Evolutionary conservation across 2,113 vertebrate genomes (phyloP).

Genomic region (Pseudorasbora parva): DNA sequence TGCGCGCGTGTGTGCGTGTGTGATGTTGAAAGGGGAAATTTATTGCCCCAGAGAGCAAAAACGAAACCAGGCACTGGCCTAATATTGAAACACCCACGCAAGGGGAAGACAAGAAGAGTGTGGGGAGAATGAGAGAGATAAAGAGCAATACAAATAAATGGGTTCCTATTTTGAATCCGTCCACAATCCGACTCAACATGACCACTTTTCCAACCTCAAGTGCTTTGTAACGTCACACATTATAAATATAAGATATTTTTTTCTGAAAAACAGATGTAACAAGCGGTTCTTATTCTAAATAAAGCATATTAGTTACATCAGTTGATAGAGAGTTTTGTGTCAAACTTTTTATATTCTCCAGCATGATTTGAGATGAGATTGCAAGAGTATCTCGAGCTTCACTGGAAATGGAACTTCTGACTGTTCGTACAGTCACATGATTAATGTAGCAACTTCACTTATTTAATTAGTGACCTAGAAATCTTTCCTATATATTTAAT

Average conservation of each 20-base stretch:
- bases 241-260: not conserved
- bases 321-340: not conserved
- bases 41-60: constrained; percentile 43
- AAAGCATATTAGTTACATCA: not conserved
- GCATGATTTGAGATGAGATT: not conserved
- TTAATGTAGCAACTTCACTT: not conserved
- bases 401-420: not conserved
- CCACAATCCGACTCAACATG: not conserved
- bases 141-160: not conserved
- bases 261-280: not conserved
- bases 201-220: constrained; percentile 37
- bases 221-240: not conserved
- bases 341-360: not conserved
- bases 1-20: constrained; percentile 10
- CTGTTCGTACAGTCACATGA: not conserved
- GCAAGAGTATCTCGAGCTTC: not conserved
- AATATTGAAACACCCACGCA: constrained; percentile 43
- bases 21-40: constrained; percentile 44
- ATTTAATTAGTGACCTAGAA: not conserved
- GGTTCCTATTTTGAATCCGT: not conserved
- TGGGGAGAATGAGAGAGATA: not conserved
- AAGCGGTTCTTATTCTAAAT: not conserved
- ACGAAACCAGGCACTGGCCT: constrained; percentile 30
- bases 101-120: constrained; percentile 3
- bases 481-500: not conserved